Percentiles rank a stretch among this genome's conserved stretches.
These are phyloP conservation scores for Callionymus lyra DNA, from an alignment of 2,113 vertebrate genomes.

Conservation along the genomic window DNA sequence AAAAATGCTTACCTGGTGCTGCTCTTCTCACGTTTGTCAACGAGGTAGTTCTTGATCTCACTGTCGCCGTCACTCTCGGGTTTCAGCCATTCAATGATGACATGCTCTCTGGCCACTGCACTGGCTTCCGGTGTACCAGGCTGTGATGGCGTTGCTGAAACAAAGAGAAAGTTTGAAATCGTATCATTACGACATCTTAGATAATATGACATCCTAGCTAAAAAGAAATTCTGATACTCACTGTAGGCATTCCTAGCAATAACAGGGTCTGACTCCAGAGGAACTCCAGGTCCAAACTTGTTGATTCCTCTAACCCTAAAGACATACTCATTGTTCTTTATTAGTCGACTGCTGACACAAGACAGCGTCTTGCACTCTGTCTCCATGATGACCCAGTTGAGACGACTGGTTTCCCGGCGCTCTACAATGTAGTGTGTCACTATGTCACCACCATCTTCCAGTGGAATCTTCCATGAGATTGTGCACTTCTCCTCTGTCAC, in stretches of 20 bases:
- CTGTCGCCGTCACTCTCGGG: constrained; percentile 92
- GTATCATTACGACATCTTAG: neutral
- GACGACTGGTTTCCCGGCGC: constrained; percentile 93
- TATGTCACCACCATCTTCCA: constrained; percentile 86
- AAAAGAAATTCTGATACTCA: constrained; percentile 50
- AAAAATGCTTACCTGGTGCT: constrained; percentile 74
- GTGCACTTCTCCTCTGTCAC: constrained; percentile 96
- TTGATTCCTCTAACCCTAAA: constrained; percentile 94
- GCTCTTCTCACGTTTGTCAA: constrained; percentile 92
- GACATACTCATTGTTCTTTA: constrained; percentile 95
- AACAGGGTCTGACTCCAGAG: constrained; percentile 80
- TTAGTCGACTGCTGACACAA: constrained; percentile 81
- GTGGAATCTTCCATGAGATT: constrained; percentile 84
- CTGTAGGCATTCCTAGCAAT: constrained; percentile 93
- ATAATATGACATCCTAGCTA: neutral
- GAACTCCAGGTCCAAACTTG: constrained; percentile 87
- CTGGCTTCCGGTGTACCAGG: constrained; percentile 81
- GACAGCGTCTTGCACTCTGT: constrained; percentile 87
- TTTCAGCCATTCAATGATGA: constrained; percentile 92
- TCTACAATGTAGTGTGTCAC: constrained; percentile 87
- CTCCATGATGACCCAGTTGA: constrained; percentile 94
- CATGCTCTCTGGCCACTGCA: constrained; percentile 80
- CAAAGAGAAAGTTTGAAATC: neutral
- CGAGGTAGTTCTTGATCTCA: constrained; percentile 89
- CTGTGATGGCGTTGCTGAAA: constrained; percentile 77